Evolutionary conservation across 2,113 vertebrate genomes (phyloP).

Genomic region (Urocolius indicus): DNA sequence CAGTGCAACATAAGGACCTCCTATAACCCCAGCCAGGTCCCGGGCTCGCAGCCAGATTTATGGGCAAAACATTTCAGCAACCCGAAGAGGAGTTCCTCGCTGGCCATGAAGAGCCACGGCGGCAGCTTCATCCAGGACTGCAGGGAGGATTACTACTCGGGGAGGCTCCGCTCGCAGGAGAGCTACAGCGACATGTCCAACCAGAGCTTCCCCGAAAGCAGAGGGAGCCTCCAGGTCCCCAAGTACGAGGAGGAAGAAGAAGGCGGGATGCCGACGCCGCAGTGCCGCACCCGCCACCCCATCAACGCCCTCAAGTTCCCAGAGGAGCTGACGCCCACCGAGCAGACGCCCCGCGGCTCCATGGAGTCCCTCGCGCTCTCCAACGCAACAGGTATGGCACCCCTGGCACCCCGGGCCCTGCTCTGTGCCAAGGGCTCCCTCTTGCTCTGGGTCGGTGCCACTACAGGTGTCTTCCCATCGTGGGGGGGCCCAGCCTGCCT

Average conservation of each 20-base stretch:
- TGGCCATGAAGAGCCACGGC: conserved; percentile 89
- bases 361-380: conserved; percentile 94
- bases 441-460: rapidly evolving
- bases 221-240: conserved; percentile 85
- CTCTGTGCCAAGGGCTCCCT: not conserved
- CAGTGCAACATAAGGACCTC: conserved; percentile 93
- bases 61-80: conserved; percentile 86
- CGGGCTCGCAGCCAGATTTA: conserved; percentile 80
- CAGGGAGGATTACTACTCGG: conserved; percentile 87
- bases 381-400: conserved; percentile 87
- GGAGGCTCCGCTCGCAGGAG: conserved; percentile 87
- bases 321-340: conserved; percentile 89
- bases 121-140: conserved; percentile 88
- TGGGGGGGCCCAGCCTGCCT: not conserved
- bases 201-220: conserved; percentile 87
- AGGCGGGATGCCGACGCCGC: conserved; percentile 74
- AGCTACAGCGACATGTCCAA: conserved; percentile 90
- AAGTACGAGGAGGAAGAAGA: conserved; percentile 91
- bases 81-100: conserved; percentile 85
- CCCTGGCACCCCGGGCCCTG: rapidly evolving
- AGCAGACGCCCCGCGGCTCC: conserved; percentile 93
- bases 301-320: conserved; percentile 92
- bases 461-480: rapidly evolving
- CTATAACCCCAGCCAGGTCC: conserved; percentile 81
- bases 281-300: conserved; percentile 90